phyloP scores from a whole-genome alignment of 2,113 vertebrate genomes.

The Hipposideros armiger region DNA sequence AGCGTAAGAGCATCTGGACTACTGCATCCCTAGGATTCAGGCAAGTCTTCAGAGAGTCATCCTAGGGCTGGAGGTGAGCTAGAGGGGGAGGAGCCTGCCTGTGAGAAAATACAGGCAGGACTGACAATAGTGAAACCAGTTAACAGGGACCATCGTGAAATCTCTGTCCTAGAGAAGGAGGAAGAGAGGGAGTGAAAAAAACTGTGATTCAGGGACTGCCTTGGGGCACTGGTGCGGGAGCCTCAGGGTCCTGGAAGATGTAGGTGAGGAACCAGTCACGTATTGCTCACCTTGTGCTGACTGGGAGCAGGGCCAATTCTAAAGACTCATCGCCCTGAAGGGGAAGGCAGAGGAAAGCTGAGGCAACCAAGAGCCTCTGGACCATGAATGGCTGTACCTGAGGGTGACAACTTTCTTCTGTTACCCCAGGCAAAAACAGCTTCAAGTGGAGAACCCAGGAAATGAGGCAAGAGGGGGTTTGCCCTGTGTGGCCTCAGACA shows the following conservation, averaged over 20 bases:
- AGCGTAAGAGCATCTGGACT: not conserved
- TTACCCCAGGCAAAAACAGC: not conserved
- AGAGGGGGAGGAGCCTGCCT: not conserved
- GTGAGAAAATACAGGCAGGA: not conserved
- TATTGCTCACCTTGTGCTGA: not conserved
- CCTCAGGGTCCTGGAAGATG: not conserved
- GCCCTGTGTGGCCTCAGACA: not conserved
- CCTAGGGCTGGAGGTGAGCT: not conserved
- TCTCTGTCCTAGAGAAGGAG: not conserved
- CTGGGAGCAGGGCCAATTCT: not conserved
- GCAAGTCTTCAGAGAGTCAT: not conserved
- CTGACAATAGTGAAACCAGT: not conserved
- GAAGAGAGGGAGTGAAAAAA: not conserved
- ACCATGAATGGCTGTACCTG: not conserved
- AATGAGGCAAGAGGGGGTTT: not conserved
- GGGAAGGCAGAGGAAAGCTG: not conserved
- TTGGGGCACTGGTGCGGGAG: fast-evolving
- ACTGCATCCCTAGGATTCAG: not conserved
- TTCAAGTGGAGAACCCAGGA: not conserved
- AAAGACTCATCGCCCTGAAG: not conserved
- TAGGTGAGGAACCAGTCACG: not conserved
- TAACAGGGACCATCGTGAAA: not conserved
- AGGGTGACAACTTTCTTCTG: not conserved
- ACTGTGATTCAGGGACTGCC: not conserved
- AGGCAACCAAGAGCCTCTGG: not conserved